Conservation (phyloP, 2,888 invertebrate genomes). For the Melipona bicolor region DNA sequence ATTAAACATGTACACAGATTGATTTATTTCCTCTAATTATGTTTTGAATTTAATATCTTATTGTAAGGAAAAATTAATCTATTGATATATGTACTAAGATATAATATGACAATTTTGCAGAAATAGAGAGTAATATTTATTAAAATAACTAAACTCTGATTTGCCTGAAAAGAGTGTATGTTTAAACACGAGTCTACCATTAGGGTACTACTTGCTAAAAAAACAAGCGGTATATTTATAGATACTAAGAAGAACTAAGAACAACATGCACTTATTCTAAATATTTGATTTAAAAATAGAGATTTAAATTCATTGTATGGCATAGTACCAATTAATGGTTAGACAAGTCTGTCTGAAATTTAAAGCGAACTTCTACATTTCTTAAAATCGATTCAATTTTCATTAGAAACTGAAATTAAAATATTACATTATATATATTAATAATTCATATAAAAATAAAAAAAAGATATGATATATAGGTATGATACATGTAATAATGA, state of each 20-base stretch:
- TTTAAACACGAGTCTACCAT: not conserved
- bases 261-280: slow-evolving; percentile 13
- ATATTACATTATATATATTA: not conserved
- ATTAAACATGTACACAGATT: too few relatives aligned
- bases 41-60: too few relatives aligned
- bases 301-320: not conserved
- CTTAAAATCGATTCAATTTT: not conserved
- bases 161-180: not conserved
- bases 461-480: not conserved
- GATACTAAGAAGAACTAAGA: not conserved
- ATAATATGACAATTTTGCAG: too few relatives aligned
- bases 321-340: not conserved
- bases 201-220: not conserved
- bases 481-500: not conserved
- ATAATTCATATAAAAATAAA: too few relatives aligned
- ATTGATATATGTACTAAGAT: too few relatives aligned
- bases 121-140: not conserved
- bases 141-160: not conserved
- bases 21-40: too few relatives aligned
- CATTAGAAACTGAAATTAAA: not conserved
- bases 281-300: slow-evolving; percentile 23
- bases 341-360: not conserved
- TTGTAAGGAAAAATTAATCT: too few relatives aligned
- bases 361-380: not conserved
- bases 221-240: slow-evolving; percentile 13